phyloP scores from a whole-genome alignment of 2,888 invertebrate genomes.

The Sclerodermus sp. region DNA sequence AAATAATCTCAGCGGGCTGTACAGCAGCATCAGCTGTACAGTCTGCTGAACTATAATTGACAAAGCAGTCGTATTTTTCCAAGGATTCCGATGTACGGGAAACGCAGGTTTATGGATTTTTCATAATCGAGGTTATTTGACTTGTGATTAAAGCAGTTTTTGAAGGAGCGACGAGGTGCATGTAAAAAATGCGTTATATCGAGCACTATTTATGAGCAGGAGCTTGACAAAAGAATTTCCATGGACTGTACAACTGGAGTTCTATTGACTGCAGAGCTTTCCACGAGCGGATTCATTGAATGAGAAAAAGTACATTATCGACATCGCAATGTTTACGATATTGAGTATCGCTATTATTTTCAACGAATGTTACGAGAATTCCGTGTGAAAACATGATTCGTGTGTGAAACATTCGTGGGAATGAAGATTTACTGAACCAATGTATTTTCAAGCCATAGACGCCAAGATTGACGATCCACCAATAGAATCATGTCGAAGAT shows the following conservation, averaged over 20 bases:
- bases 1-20: slow-evolving; percentile 18
- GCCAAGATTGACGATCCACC: slow-evolving; percentile 13
- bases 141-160: background rate
- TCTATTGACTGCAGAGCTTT: slow-evolving; percentile 43
- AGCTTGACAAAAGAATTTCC: slow-evolving; percentile 39
- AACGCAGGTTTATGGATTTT: too few relatives aligned
- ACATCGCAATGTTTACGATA: too few relatives aligned
- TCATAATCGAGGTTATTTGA: too few relatives aligned
- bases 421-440: slow-evolving; percentile 13
- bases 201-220: background rate
- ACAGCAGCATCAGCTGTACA: slow-evolving; percentile 27
- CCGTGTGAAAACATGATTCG: too few relatives aligned
- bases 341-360: too few relatives aligned
- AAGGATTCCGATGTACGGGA: background rate
- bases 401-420: too few relatives aligned
- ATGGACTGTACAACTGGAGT: slow-evolving; percentile 43
- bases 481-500: slow-evolving; percentile 26
- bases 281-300: slow-evolving; percentile 17
- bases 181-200: background rate
- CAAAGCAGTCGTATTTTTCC: slow-evolving; percentile 11
- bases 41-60: slow-evolving; percentile 38
- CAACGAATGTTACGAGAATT: too few relatives aligned
- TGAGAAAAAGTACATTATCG: too few relatives aligned
- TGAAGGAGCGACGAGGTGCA: background rate
- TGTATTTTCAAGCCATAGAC: slow-evolving; percentile 22